Evolutionary conservation across 2,888 invertebrate species (phyloP).

Genomic region (Sarcophaga subvicina): DNA sequence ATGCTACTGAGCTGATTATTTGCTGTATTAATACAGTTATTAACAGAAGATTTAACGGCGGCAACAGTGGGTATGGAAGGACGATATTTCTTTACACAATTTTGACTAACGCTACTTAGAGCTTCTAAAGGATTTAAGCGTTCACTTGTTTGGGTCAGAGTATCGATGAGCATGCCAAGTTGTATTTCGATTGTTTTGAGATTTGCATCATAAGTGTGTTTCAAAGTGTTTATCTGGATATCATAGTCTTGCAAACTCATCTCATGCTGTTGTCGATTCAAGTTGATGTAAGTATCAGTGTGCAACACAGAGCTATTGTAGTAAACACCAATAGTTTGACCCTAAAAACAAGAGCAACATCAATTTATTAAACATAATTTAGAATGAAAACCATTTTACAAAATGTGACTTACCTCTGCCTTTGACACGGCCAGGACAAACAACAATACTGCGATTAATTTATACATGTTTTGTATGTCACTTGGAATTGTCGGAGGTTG

Average conservation of each 20-base stretch:
- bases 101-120: slow-evolving; percentile 55
- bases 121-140: slow-evolving; percentile 57
- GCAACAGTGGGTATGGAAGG: slow-evolving; percentile 42
- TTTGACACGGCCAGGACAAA: not conserved
- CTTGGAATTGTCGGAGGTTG: not conserved
- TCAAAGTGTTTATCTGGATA: slow-evolving; percentile 38
- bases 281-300: slow-evolving; percentile 58
- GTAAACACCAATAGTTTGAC: not conserved
- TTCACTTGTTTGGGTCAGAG: slow-evolving; percentile 50
- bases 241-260: slow-evolving; percentile 49
- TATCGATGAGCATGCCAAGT: slow-evolving; percentile 27
- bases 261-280: slow-evolving; percentile 66
- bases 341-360: not conserved
- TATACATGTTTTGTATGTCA: not conserved
- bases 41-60: slow-evolving; percentile 30
- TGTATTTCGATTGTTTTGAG: slow-evolving; percentile 43
- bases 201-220: slow-evolving; percentile 32
- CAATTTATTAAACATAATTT: not conserved
- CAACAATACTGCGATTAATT: not conserved
- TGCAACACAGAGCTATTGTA: not conserved
- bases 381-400: not conserved
- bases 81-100: slow-evolving; percentile 67
- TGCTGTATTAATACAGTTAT: slow-evolving; percentile 52
- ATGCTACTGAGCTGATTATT: slow-evolving; percentile 13
- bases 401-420: not conserved